Evolutionary conservation across 2,888 invertebrate genomes (phyloP), one percentile per base, ranked within the genome.

Genomic region (Ennomos erosarius): DNA sequence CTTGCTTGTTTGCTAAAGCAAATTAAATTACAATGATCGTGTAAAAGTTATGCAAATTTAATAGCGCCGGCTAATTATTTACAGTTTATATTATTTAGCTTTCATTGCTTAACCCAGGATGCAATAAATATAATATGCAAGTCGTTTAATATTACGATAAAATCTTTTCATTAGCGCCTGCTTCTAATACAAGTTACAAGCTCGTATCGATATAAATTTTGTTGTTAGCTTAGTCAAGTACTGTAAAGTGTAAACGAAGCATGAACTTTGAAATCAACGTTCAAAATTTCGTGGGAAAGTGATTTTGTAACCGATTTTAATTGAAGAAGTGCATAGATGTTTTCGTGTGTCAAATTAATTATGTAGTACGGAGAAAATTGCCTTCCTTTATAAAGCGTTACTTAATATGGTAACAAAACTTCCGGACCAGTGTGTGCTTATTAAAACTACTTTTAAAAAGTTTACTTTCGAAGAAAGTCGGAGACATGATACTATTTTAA

Each of bases 251-350:
- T 46, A 46, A 67, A 67, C 62, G 62, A 47, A 56, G 58, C 67
- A 62, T 45, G 44, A 55, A 50, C 39, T 55, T 49, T 26, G 52
- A 51, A 62, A 53, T 36, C 39, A 45, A 34, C 61, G 47, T 45
- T 61, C 47, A 45, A 62, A 49, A 54, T 42, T 47, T 55, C 68
- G 68, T 70, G 70, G 65, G 70, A 70, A 70, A 64, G 52, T 55
- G 45, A 58, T 57, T 62, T 62, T 57, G 57, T 51, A 60, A 64
- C 43, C 43, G 51, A 52, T 62, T 68, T 70, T 68, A 67, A 70
- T 70, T 68, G 55, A 64, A 57, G 59, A 62, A 64, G 64, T 64
- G 59, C 63, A 65, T 62, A 59, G 59, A 55, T 59, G 39, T 57
- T 59, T 63, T 26, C 6, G 51, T 62, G 50, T 58, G 52, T 56